Evolutionary conservation across 1,140 invertebrate species (phyloP).

Genomic region (Macrobrachium rosenbergii): DNA sequence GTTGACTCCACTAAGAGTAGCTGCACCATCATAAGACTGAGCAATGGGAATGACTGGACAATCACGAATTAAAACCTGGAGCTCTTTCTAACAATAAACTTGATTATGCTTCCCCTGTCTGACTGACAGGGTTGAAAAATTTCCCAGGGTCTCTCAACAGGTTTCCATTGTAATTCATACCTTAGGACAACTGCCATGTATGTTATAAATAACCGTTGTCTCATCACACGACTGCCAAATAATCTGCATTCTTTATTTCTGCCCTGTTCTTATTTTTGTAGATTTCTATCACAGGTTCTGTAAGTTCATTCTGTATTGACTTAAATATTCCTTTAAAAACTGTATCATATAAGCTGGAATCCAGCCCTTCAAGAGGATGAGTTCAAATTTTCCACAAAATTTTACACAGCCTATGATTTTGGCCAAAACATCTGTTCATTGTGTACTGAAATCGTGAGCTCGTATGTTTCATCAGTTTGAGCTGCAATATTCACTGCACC

Average conservation of each 20-base stretch:
- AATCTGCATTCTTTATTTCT: slow-evolving; percentile 23
- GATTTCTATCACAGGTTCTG: slow-evolving; percentile 35
- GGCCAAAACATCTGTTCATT: slow-evolving; percentile 11
- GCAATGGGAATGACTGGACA: slow-evolving; percentile 68
- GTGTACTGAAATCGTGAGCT: too few species aligned
- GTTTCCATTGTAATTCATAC: slow-evolving; percentile 31
- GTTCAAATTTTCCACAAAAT: slow-evolving; percentile 44
- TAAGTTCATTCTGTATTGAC: too few species aligned
- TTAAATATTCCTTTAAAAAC: slow-evolving; percentile 40
- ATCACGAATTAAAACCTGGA: slow-evolving; percentile 66
- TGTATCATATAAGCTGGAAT: slow-evolving; percentile 44
- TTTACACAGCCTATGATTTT: slow-evolving; percentile 43
- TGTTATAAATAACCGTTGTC: slow-evolving; percentile 41
- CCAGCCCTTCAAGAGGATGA: slow-evolving; percentile 37
- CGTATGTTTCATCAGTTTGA: too few species aligned
- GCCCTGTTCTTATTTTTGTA: slow-evolving; percentile 13
- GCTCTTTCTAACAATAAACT: slow-evolving; percentile 62
- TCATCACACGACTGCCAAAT: slow-evolving; percentile 47
- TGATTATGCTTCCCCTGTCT: slow-evolving; percentile 44
- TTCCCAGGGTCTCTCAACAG: slow-evolving; percentile 45
- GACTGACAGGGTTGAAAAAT: slow-evolving; percentile 41
- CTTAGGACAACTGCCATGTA: slow-evolving; percentile 38
- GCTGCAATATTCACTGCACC: too few species aligned
- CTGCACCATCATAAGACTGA: slow-evolving; percentile 69
- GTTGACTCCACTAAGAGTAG: slow-evolving; percentile 67